Evolutionary conservation across 2,888 invertebrate species (phyloP), one percentile per base, ranked within the genome.

Genomic region (Acholoe squamosa): DNA sequence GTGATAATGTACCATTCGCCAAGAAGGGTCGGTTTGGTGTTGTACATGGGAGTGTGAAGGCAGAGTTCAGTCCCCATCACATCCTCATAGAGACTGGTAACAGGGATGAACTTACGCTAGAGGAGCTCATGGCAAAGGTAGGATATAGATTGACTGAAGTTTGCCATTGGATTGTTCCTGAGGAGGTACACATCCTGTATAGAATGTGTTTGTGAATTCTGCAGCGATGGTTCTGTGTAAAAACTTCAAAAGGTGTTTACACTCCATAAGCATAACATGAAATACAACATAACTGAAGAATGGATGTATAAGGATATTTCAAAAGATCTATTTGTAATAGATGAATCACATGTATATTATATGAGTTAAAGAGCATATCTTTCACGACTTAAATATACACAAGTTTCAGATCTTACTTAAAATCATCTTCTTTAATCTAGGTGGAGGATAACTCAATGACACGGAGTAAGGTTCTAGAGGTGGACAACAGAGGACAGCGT

Each of bases 21-120:
- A 95, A 94, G 93, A 94, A 93, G 89, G 95, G 95, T 22, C 93
- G 94, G 28, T 95, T 93, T 92, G 95, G 95, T 34, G 95, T 95
- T 5, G 95, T 95, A 0, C 94, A 94, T 90, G 95, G 95, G 0
- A 94, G 94, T 91, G 94, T 95, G 0, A 93, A 94, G 92, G 93
- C 93, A 34, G 91, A 93, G 43, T 95, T 95, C 90, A 93, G 93
- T 76, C 95, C 95, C 0, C 95, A 93, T 91, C 95, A 95, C 92
- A 52, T 93, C 12, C 91, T 94, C 22, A 91, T 95, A 56, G 95
- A 95, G 91, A 94, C 95, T 19, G 94, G 94, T 89, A 92, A 92
- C 43, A 84, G 84, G 5, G 95, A 95, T 14, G 95, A 95, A 88
- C 93, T 95, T 25, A 90, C 93, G 28, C 91, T 92, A 34, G 94